Percentiles rank a stretch among this genome's conserved stretches.
Evolutionary conservation across 2,888 invertebrate genomes (phyloP).

Genomic region (Chrysolina oricalcia): DNA sequence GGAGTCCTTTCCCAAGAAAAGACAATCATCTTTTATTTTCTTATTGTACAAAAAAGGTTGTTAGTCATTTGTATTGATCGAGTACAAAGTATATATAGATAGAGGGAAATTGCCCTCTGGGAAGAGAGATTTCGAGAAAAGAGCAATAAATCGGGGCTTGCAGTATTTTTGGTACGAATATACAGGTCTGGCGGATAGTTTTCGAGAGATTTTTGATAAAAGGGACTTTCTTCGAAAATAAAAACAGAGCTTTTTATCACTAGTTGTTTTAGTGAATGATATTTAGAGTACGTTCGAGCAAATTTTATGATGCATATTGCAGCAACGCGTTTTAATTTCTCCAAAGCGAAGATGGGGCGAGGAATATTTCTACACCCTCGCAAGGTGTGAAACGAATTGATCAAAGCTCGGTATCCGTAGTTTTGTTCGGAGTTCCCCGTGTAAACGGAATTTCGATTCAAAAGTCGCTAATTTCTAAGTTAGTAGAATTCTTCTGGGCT

Average conservation of each 20-base stretch:
- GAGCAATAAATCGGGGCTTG: conserved; percentile 30
- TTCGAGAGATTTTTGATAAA: neutral
- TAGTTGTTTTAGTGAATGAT: conserved; percentile 11
- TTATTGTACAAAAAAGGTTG: conserved; percentile 44
- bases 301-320: conserved; percentile 20
- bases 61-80: conserved; percentile 48
- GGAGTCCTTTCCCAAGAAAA: conserved; percentile 50
- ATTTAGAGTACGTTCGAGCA: conserved; percentile 14
- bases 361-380: neutral
- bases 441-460: neutral
- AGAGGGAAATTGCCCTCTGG: neutral
- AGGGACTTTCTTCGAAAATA: neutral
- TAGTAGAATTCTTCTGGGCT: too few species aligned
- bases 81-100: conserved; percentile 49
- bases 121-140: neutral
- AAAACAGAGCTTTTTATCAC: conserved; percentile 7
- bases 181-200: conserved; percentile 10
- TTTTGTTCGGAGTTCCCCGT: neutral
- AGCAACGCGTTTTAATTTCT: neutral
- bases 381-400: neutral
- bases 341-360: neutral
- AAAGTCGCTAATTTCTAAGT: conserved; percentile 3
- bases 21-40: conserved; percentile 50
- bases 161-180: conserved; percentile 21
- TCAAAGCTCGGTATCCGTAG: neutral